Evolutionary conservation across 2,797 vertebrate genomes (phyloP).

Genomic region (Adelosebastes latens): DNA sequence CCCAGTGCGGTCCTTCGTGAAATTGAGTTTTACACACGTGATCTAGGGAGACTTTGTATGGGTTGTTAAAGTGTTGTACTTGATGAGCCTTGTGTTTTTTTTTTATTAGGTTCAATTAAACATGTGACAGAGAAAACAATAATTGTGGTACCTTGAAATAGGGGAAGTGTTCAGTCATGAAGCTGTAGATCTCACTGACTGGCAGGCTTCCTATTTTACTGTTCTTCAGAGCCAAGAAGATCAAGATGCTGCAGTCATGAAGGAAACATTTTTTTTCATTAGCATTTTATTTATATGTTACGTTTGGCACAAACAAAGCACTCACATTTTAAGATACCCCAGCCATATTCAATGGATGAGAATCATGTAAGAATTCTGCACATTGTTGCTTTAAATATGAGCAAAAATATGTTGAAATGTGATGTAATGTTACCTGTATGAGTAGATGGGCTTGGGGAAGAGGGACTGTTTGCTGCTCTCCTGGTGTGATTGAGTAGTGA

Average conservation of each 20-base stretch:
- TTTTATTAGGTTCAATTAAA: not conserved
- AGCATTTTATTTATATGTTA: not conserved
- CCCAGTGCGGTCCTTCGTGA: too few relatives aligned
- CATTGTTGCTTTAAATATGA: not conserved
- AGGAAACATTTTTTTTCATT: not conserved
- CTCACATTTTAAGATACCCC: not conserved
- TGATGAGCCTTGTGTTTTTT: not conserved
- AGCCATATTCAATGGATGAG: not conserved
- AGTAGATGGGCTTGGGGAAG: constrained; percentile 98
- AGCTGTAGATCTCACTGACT: constrained; percentile 99
- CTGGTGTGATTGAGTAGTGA: constrained; percentile 81
- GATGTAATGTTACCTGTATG: constrained; percentile 89
- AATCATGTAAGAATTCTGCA: not conserved
- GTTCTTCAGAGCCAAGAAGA: constrained; percentile 98
- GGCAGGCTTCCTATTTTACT: constrained; percentile 96
- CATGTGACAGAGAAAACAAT: not conserved
- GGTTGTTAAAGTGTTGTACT: not conserved
- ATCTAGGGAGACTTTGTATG: too few relatives aligned
- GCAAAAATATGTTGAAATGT: not conserved
- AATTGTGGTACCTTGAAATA: constrained; percentile 92
- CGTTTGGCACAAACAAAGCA: not conserved
- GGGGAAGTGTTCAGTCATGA: constrained; percentile 98
- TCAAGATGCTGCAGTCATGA: constrained; percentile 89
- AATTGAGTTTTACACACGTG: too few relatives aligned
- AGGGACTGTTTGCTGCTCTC: constrained; percentile 82